These are phyloP conservation scores for Atta cephalotes DNA, from an alignment of 1,140 invertebrate species.

Conservation along the genomic window DNA sequence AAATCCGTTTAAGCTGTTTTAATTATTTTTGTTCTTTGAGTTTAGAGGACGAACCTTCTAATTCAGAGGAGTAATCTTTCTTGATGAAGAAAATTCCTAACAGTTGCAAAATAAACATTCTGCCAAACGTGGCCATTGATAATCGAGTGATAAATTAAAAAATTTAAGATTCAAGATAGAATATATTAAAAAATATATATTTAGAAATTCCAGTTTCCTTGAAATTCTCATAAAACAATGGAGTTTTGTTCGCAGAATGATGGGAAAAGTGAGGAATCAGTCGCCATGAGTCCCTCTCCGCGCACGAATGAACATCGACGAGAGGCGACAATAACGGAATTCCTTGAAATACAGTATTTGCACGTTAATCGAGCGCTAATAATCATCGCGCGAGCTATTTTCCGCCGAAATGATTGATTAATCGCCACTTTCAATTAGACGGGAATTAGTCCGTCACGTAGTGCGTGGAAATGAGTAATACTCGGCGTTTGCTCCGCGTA, in stretches of 20 bases:
- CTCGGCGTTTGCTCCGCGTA: not conserved
- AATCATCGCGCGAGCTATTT: not conserved
- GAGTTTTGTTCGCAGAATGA: not conserved
- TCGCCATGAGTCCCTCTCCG: not conserved
- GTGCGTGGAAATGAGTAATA: constrained; percentile 33
- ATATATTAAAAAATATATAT: not conserved
- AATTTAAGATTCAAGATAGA: not conserved
- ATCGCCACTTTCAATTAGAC: constrained; percentile 38
- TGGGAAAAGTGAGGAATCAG: not conserved
- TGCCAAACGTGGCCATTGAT: not conserved
- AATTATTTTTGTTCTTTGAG: no score
- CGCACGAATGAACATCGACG: no score
- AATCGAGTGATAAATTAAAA: not conserved
- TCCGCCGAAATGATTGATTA: constrained; percentile 34
- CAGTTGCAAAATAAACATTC: no score
- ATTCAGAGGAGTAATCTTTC: no score
- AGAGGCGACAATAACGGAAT: constrained; percentile 17
- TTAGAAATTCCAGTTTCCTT: not conserved
- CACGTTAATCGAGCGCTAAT: constrained; percentile 10
- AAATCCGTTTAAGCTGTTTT: no score
- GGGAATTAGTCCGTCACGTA: constrained; percentile 40
- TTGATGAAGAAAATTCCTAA: no score
- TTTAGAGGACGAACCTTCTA: no score
- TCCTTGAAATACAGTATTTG: constrained; percentile 26
- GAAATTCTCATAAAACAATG: not conserved